A percentile compares a stretch with the other conserved stretches of the same genome.
Conservation (phyloP, 2,797 vertebrate genomes). For the Enteromius paludinosus region DNA sequence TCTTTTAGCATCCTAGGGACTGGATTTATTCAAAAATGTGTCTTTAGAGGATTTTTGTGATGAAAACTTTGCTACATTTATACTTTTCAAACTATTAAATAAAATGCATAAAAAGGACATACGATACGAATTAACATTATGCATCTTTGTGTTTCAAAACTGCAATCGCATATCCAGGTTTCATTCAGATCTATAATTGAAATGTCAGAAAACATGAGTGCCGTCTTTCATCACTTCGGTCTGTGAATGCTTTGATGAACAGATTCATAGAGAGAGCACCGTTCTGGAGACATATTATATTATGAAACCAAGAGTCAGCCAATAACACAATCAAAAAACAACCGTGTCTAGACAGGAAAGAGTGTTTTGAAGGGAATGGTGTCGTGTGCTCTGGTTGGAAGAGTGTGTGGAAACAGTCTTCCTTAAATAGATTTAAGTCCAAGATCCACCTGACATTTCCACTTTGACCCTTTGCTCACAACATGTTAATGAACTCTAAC, state of each 20-base stretch:
- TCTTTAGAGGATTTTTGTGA: neutral
- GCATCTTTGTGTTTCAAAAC: conserved; percentile 1
- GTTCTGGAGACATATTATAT: conserved; percentile 7
- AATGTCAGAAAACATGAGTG: conserved; percentile 9
- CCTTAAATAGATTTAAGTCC: conserved; percentile 22
- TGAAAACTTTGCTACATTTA: neutral
- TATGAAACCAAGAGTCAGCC: conserved; percentile 5
- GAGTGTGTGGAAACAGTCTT: neutral
- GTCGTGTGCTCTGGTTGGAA: no score
- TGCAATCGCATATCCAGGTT: neutral
- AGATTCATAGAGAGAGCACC: neutral
- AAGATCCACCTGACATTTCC: conserved; percentile 33
- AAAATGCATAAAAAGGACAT: neutral
- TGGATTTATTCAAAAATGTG: neutral
- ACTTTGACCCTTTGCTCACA: conserved; percentile 16
- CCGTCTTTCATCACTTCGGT: conserved; percentile 16
- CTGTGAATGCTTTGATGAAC: conserved; percentile 1
- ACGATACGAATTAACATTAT: neutral
- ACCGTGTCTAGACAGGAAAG: neutral
- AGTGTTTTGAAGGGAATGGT: neutral
- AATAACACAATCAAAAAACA: neutral
- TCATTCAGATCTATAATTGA: conserved; percentile 33
- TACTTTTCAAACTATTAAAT: neutral
- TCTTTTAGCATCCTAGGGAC: neutral
- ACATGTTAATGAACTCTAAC: conserved; percentile 24